phyloP scores from a whole-genome alignment of 1,140 invertebrate species.

The Theocolax elegans region DNA sequence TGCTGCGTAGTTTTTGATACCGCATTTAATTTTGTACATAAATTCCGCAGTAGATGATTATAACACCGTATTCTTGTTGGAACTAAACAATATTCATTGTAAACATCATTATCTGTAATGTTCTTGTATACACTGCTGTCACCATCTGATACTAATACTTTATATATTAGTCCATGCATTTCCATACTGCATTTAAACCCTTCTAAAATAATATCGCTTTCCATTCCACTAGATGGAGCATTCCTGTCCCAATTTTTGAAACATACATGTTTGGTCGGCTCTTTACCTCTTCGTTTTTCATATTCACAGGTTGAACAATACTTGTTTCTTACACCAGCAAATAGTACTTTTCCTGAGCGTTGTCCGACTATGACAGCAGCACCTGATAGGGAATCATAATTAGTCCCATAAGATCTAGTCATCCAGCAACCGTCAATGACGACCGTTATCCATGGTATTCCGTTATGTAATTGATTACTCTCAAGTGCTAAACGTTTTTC shows the following conservation, averaged over 20 bases:
- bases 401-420: too few species aligned
- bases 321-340: too few species aligned
- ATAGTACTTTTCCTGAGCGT: too few species aligned
- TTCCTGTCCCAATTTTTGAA: not conserved
- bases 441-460: too few species aligned
- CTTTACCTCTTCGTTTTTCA: too few species aligned
- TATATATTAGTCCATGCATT: slow-evolving; percentile 16
- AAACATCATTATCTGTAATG: not conserved
- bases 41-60: slow-evolving; percentile 9
- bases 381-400: too few species aligned
- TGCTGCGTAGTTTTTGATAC: not conserved
- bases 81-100: too few species aligned
- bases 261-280: not conserved
- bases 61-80: slow-evolving; percentile 52
- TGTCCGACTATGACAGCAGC: too few species aligned
- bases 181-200: slow-evolving; percentile 25
- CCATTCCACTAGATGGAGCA: not conserved
- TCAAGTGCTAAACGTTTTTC: too few species aligned
- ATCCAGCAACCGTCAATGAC: too few species aligned
- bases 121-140: not conserved
- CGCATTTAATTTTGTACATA: slow-evolving; percentile 40
- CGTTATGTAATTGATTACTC: too few species aligned
- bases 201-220: not conserved
- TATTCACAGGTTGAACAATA: too few species aligned
- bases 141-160: not conserved